Evolutionary conservation across 2,888 invertebrate species (phyloP).

Genomic region (Xestobium rufovillosum): DNA sequence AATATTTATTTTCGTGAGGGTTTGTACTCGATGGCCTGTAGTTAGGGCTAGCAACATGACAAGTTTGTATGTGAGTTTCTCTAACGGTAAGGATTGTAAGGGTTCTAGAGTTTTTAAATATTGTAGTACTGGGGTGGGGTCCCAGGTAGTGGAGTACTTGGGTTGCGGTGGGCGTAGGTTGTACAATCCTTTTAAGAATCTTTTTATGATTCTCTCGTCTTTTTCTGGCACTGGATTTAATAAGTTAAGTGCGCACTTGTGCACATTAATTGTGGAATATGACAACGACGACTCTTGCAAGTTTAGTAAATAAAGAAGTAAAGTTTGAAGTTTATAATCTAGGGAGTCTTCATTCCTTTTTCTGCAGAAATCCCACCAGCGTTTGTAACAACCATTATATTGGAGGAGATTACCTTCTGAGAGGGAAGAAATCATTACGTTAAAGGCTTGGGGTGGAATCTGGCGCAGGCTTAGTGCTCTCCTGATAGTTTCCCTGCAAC

Average conservation of each 20-base stretch:
- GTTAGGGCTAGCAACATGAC: conserved; percentile 4
- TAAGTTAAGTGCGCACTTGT: too few species aligned
- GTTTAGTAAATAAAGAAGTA: too few species aligned
- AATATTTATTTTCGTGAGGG: too few species aligned
- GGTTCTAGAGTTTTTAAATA: too few species aligned
- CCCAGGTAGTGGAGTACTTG: background rate
- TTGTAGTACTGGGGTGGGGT: background rate
- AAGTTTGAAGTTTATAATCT: too few species aligned
- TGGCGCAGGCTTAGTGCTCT: conserved; percentile 1
- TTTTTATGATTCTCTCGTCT: too few species aligned
- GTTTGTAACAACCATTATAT: conserved; percentile 7
- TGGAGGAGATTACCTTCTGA: conserved; percentile 12
- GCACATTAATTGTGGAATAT: too few species aligned
- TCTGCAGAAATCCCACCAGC: conserved; percentile 15
- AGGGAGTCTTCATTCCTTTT: too few species aligned
- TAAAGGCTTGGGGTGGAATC: conserved; percentile 10
- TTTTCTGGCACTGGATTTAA: too few species aligned
- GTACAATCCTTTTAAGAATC: conserved; percentile 1
- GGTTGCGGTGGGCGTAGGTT: background rate
- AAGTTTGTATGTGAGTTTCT: background rate
- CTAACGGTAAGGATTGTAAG: too few species aligned
- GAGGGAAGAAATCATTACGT: conserved; percentile 12
- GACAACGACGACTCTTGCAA: too few species aligned
- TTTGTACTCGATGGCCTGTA: conserved; percentile 1
- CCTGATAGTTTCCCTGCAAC: conserved; percentile 6